Evolutionary conservation across 2,888 invertebrate genomes (phyloP), one percentile per base, ranked within the genome.

Genomic region (Troglohyphantes excavatus): DNA sequence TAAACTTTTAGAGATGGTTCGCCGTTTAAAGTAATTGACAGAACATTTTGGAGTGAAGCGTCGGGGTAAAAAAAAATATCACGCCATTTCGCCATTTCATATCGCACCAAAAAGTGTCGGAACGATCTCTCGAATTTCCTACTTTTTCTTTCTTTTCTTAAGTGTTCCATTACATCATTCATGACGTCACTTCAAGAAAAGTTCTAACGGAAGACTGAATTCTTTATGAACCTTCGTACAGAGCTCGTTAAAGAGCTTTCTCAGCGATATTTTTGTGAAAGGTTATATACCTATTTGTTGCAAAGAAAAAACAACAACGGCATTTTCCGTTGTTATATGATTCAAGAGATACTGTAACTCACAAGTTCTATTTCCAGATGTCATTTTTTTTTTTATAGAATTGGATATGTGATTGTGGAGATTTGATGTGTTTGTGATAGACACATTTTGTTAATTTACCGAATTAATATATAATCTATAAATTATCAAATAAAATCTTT

Each of bases 141-240:
- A 13, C 53, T 13, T 53, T 53, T 53, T n/a, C 17, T 17, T 53
- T n/a, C 53, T 53, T 11, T 11, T n/a, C 53, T 17, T n/a, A 53
- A 53, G 53, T 53, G 53, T 53, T n/a, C 53, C n/a, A 53, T 53
- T 53, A 53, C 53, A 53, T n/a, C 53, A 53, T 53, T 53, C 53
- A 53, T 53, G 53, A 13, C 53, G 13, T 53, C 53, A 53, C 53
- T 53, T 53, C 53, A 53, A 17, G 53, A 53, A 53, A 53, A 53
- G 53, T 53, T 53, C 53, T 53, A 53, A n/a, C 13, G 17, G n/a
- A 53, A n/a, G 13, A 17, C 53, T 53, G 53, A 53, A 53, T 53
- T 53, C 53, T 53, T 53, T 53, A 53, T 53, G 53, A 53, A 53
- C 13, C 17, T 53, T 53, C n/a, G 17, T 53, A 53, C 53, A 6